Evolutionary conservation across 2,888 invertebrate genomes (phyloP), one percentile per base, ranked within the genome.

Genomic region (Scaptomyza reducta): DNA sequence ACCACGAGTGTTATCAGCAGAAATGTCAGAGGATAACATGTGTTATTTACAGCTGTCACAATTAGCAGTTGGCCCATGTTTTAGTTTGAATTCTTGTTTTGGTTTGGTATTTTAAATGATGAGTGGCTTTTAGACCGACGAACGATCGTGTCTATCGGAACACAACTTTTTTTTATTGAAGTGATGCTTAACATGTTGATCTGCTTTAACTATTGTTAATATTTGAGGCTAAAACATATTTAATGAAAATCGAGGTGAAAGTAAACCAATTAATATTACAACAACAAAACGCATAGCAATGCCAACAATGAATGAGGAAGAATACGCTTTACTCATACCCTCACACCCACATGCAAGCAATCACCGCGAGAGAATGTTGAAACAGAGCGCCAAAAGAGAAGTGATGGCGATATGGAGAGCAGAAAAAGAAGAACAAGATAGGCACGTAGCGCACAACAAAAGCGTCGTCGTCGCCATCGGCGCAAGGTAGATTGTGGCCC

Each of bases 401-500:
- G 31, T 57, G 75, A 61, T 57, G 62, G 71, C 53, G 75, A 70
- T 57, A 59, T 56, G 57, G 65, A 65, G 70, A 75, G 74, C 66
- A 66, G 25, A 35, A 65, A 68, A 44, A 65, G 64, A 65, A 67
- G 71, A 55, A 59, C 35, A 76, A 65, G 54, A 68, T 76, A 76
- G 76, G 72, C 72, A 76, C 76, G 72, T 75, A 75, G 71, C 67
- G 71, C 54, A 71, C 71, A 71, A 71, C 62, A 74, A 70, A 70
- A 71, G 60, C 75, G 67, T 57, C 57, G 68, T 22, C 62, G 66
- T 42, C 42, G 67, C 41, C 60, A 63, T 64, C 46, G 75, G 68
- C 75, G 74, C 68, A 76, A 76, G 75, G 76, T 76, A 76, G 76
- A 76, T 73, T 63, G 74, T 56, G 76, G 78, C 64, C 72, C 80